phyloP scores from a whole-genome alignment of 2,113 vertebrate species.

The Pachyramphus minor region DNA sequence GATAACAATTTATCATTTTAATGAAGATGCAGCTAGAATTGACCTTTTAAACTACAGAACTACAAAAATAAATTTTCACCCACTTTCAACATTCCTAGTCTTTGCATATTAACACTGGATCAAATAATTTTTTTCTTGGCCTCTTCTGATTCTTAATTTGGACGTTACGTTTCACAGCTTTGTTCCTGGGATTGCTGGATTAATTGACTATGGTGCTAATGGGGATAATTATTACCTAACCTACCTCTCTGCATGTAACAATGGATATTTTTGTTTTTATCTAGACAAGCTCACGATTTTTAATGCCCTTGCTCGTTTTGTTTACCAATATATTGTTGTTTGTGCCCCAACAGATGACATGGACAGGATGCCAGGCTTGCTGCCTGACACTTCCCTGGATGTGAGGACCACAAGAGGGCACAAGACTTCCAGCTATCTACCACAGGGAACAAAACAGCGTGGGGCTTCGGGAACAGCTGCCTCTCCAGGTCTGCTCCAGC shows the following conservation, averaged over 20 bases:
- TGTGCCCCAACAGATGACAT: neutral
- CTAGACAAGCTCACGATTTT: neutral
- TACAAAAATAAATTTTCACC: neutral
- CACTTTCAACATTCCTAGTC: neutral
- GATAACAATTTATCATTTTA: neutral
- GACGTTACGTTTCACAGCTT: neutral
- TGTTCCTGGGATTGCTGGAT: neutral
- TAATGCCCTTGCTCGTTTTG: neutral
- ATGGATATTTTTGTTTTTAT: neutral
- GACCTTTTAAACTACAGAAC: neutral
- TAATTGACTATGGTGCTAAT: neutral
- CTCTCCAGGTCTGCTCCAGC: neutral
- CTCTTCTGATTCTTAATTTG: neutral
- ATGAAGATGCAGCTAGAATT: neutral
- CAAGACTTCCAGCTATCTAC: neutral
- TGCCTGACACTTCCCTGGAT: neutral
- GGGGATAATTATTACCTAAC: neutral
- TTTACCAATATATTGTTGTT: neutral
- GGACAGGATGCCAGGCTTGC: neutral
- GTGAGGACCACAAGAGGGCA: conserved; percentile 45
- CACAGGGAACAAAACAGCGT: neutral
- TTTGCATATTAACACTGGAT: neutral
- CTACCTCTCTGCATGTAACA: neutral
- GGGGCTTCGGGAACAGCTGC: neutral
- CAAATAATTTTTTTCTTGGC: neutral